These are phyloP conservation scores for Callocephalon fimbriatum DNA, from an alignment of 2,113 vertebrate genomes.

Conservation along the genomic window DNA sequence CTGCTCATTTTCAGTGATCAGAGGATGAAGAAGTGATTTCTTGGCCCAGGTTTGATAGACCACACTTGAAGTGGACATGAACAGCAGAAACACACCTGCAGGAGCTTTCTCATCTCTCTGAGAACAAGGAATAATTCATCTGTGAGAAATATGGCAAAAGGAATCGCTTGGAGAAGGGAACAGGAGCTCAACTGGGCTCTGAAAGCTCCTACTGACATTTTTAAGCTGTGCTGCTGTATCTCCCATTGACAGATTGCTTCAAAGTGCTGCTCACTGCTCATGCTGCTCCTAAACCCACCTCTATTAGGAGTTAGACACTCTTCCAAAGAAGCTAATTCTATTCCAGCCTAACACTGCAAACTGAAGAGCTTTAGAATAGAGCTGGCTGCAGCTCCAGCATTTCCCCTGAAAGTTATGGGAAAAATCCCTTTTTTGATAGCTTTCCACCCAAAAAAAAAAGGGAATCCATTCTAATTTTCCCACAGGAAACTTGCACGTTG, in stretches of 20 bases:
- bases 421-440: constrained; percentile 63
- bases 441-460: neutral
- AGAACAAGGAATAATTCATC: neutral
- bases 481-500: constrained; percentile 49
- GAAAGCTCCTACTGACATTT: constrained; percentile 17
- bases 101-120: neutral
- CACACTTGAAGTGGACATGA: fast-evolving
- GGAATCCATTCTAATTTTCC: neutral
- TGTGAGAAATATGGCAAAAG: neutral
- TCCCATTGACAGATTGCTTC: neutral
- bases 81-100: neutral
- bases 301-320: neutral
- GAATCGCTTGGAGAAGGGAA: neutral
- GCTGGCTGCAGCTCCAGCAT: constrained; percentile 32
- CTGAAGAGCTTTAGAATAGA: constrained; percentile 39
- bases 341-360: constrained; percentile 53
- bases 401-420: constrained; percentile 64
- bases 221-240: constrained; percentile 12
- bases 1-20: neutral
- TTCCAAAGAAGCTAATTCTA: constrained; percentile 44
- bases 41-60: neutral
- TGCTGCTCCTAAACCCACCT: constrained; percentile 1
- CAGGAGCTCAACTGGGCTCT: neutral
- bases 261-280: neutral
- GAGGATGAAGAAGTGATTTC: neutral